Evolutionary conservation across 2,888 invertebrate genomes (phyloP), one percentile per base, ranked within the genome.

Genomic region (Strigamia crassipes): DNA sequence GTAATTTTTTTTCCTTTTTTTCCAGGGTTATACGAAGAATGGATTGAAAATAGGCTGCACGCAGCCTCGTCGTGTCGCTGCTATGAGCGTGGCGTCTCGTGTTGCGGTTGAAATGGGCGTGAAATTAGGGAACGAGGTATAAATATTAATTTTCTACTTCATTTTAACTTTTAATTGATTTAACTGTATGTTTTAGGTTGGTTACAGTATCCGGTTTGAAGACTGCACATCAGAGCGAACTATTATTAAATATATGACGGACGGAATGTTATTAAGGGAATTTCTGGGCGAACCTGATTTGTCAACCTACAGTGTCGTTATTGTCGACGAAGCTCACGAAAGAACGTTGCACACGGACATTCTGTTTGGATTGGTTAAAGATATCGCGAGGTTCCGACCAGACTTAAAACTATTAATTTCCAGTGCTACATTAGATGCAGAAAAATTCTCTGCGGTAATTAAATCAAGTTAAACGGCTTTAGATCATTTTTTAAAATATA

Each of bases 271-370:
- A 73, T 94, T 99, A 84, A 90, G 99, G 86, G 99, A 99, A 89
- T 99, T 99, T 88, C 90, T 99, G 1, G 95, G 96, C 73, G 99
- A 99, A 88, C 99, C 99, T 0, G 98, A 98, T 90, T 90, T 99
- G 82, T 94, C 93, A 66, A 93, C 96, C 1, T 99, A 99, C 85
- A 97, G 96, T 90, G 98, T 98, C 0, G 95, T 99, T 94, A 99
- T 99, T 83, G 97, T 99, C 87, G 99, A 99, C 88, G 99, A 99
- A 90, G 99, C 99, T 84, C 99, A 99, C 89, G 99, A 99, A 88
- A 90, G 99, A 66, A 99, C 99, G 0, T 90, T 99, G 1, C 99
- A 99, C 87, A 99, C 99, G 1, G 99, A 99, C 87, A 96, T 99
- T 86, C 90, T 99, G 51, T 99, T 99, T 89, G 99, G 99, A 0